Percentiles rank a stretch among this genome's conserved stretches.
Evolutionary conservation across 2,888 invertebrate genomes (phyloP).

Genomic region (Thyatira batis): DNA sequence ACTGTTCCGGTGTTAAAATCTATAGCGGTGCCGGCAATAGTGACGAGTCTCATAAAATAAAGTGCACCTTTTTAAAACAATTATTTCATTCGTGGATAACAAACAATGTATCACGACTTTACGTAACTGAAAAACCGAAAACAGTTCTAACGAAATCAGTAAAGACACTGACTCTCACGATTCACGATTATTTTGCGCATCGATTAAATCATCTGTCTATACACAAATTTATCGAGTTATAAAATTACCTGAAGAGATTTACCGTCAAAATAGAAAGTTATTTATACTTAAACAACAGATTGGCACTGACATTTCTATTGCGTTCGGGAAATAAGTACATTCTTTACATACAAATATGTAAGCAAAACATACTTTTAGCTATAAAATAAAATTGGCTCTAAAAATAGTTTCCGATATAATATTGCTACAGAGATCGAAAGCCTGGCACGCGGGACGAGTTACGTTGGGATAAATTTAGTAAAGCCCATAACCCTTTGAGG

Average conservation of each 20-base stretch:
- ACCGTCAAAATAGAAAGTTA: no score
- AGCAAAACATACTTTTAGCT: not conserved
- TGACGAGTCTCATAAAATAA: not conserved
- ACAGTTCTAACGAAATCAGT: no score
- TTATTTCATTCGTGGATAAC: not conserved
- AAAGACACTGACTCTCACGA: no score
- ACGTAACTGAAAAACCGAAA: no score
- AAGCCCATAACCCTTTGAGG: conserved; percentile 47
- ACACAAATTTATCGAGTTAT: no score
- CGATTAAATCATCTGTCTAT: no score
- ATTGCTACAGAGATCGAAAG: not conserved
- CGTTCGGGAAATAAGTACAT: not conserved
- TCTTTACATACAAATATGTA: not conserved
- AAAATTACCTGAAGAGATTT: no score
- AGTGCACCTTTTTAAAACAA: not conserved
- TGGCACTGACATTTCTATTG: not conserved
- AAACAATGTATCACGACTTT: no score
- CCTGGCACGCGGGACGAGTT: conserved; percentile 17
- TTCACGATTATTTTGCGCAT: no score
- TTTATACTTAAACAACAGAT: no score
- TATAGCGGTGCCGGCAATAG: not conserved
- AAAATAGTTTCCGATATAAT: not conserved
- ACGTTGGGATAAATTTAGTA: conserved; percentile 36
- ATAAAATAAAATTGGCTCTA: not conserved
- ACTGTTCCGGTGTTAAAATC: not conserved